Base-by-base conservation (phyloP, 2,888 invertebrate genomes). In the Dorcus hopei region DNA sequence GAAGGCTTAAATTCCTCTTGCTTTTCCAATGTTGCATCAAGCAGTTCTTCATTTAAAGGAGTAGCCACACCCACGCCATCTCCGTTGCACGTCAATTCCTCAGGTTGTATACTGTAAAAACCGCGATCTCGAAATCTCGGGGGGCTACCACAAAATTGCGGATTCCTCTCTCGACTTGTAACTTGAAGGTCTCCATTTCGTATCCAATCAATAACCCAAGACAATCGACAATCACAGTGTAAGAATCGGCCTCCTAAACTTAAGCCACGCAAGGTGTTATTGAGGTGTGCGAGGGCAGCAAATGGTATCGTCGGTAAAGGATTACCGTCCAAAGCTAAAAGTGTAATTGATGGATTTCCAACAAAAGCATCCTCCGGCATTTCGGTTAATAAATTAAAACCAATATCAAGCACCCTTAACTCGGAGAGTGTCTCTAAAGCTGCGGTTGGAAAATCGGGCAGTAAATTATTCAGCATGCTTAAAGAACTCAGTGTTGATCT, bases 181-280 rank as follows among this genome's bases (percentile, higher is more conserved):
- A 95, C 94, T 83, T 95, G 95, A 42, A 95, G 81, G 74, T 95
- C 94, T 9, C 89, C 89, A 64, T 88, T 88, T 53, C 88, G 84
- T 67, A 95, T 93, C 95, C 95, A 95, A 73, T 94, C 89, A 60
- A 91, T 88, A 59, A 95, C 89, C 95, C 95, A 95, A 7, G 88
- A 84, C 49, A 95, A 78, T 58, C 89, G 87, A 76, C 95, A 95
- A 74, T 95, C 95, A 73, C 95, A 95, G 67, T 90, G 89, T 38
- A 95, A 80, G 74, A 93, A 93, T 61, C 93, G 83, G 3, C 95
- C 95, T 7, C 95, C 95, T 9, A 95, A 80, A 69, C 94, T 94
- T 9, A 95, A 80, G 0, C 95, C 95, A 38, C 94, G 82, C 38
- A 95, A 81, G 0, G 93, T 92, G 64, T 86, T 85, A 75, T 94